Percentiles rank a stretch among this genome's conserved stretches.
These are phyloP conservation scores for Peromyscus maniculatus DNA, from an alignment of 2,113 vertebrate species.

Conservation along the genomic window DNA sequence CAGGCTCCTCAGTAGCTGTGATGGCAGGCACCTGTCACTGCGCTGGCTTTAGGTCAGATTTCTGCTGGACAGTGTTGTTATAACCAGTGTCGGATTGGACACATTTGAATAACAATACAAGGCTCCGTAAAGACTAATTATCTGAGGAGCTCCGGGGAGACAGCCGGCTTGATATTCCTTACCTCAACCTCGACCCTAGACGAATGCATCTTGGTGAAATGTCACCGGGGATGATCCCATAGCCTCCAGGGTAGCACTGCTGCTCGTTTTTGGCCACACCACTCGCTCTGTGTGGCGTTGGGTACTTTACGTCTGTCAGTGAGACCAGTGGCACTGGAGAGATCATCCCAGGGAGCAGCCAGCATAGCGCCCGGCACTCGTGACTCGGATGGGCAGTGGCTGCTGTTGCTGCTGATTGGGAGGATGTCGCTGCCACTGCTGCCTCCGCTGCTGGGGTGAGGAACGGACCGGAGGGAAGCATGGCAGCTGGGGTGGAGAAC, in stretches of 20 bases:
- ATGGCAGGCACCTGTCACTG: background rate
- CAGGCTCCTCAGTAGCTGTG: background rate
- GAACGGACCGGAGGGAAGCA: background rate
- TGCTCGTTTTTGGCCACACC: background rate
- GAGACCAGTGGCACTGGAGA: background rate
- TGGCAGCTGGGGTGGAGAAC: background rate
- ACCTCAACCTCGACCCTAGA: background rate
- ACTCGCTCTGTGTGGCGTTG: background rate
- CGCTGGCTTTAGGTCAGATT: background rate
- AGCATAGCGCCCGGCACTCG: background rate
- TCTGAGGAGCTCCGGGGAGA: background rate
- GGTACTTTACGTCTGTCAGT: constrained; percentile 23
- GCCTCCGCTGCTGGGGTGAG: background rate
- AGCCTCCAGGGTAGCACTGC: background rate
- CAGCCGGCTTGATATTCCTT: background rate
- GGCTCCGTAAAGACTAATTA: background rate
- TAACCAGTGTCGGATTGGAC: background rate
- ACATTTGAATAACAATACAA: constrained; percentile 18
- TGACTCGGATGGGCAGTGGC: background rate
- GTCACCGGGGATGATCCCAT: background rate
- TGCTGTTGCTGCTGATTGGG: background rate
- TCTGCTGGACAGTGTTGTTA: background rate
- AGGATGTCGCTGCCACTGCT: background rate
- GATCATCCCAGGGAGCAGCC: background rate
- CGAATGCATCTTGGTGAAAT: background rate